These are phyloP conservation scores for Triops longicaudatus DNA, from an alignment of 1,140 invertebrate genomes.

Conservation along the genomic window DNA sequence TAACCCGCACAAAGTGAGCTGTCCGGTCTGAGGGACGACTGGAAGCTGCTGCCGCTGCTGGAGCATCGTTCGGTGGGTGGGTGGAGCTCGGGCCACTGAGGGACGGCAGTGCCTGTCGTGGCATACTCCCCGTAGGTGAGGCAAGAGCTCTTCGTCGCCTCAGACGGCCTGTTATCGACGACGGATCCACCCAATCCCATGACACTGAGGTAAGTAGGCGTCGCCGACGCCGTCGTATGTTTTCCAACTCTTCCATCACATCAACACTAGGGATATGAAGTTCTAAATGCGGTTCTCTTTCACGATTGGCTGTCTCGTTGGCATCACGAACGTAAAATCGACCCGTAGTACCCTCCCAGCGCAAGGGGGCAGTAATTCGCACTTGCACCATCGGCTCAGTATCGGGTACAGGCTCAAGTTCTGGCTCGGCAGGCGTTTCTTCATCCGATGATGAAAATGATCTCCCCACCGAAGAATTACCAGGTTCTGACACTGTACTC, in stretches of 20 bases:
- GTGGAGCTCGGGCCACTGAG: slow-evolving; percentile 5
- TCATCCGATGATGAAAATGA: slow-evolving; percentile 6
- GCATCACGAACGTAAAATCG: neutral
- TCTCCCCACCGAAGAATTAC: neutral
- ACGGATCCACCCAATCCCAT: neutral
- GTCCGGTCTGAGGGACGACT: slow-evolving; percentile 17
- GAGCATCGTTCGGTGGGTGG: neutral
- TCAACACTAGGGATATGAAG: slow-evolving; percentile 29
- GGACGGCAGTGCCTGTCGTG: neutral
- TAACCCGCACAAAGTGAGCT: slow-evolving; percentile 28
- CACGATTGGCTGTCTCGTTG: slow-evolving; percentile 15
- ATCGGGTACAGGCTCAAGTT: neutral
- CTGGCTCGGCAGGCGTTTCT: neutral
- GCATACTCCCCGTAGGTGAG: neutral
- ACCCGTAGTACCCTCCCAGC: slow-evolving; percentile 23
- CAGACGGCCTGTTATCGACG: neutral
- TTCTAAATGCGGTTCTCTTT: slow-evolving; percentile 26
- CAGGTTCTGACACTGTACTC: neutral
- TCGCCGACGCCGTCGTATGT: slow-evolving; percentile 19
- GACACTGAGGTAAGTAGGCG: slow-evolving; percentile 5
- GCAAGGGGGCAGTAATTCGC: slow-evolving; percentile 27
- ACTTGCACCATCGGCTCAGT: slow-evolving; percentile 23
- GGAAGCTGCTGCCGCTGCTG: neutral
- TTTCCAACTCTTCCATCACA: slow-evolving; percentile 24
- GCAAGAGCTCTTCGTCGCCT: neutral